These are phyloP conservation scores for Acleris holmiana DNA, from an alignment of 2,888 invertebrate genomes.

Conservation along the genomic window DNA sequence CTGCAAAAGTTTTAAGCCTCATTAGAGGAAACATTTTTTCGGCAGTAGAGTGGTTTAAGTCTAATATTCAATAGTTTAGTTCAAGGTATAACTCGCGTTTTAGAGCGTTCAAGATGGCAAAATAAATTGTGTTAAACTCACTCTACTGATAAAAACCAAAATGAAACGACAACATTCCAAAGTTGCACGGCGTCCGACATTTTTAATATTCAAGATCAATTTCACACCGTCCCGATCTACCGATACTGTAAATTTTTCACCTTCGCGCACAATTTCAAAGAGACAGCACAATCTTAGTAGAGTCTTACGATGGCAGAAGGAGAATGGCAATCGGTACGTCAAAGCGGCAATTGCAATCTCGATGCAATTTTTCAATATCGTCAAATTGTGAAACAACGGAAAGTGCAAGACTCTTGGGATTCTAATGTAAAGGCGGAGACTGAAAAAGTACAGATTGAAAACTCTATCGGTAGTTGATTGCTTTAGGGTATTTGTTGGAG, in stretches of 20 bases:
- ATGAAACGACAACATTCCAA: neutral
- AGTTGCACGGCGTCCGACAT: neutral
- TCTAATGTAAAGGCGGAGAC: constrained; percentile 35
- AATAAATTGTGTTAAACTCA: too few relatives aligned
- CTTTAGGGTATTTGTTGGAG: constrained; percentile 21
- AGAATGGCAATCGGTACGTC: constrained; percentile 49
- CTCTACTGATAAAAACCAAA: neutral
- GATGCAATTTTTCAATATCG: constrained; percentile 59
- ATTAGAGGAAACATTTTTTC: too few relatives aligned
- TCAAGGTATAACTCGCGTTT: too few relatives aligned
- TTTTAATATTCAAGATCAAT: constrained; percentile 37
- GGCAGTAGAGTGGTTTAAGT: too few relatives aligned
- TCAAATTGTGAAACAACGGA: constrained; percentile 50
- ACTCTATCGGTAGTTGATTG: constrained; percentile 19
- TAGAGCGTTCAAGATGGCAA: too few relatives aligned
- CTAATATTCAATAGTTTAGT: too few relatives aligned
- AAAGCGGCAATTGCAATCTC: constrained; percentile 56
- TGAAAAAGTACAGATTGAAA: constrained; percentile 28
- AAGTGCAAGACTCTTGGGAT: constrained; percentile 43
- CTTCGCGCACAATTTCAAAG: constrained; percentile 54
- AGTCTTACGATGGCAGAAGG: constrained; percentile 50
- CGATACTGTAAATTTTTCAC: constrained; percentile 51
- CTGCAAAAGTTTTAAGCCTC: too few relatives aligned
- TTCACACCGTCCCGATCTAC: constrained; percentile 25
- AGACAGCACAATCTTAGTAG: constrained; percentile 58